Conservation (phyloP, 2,113 vertebrate species). For the Sturnira hondurensis region DNA sequence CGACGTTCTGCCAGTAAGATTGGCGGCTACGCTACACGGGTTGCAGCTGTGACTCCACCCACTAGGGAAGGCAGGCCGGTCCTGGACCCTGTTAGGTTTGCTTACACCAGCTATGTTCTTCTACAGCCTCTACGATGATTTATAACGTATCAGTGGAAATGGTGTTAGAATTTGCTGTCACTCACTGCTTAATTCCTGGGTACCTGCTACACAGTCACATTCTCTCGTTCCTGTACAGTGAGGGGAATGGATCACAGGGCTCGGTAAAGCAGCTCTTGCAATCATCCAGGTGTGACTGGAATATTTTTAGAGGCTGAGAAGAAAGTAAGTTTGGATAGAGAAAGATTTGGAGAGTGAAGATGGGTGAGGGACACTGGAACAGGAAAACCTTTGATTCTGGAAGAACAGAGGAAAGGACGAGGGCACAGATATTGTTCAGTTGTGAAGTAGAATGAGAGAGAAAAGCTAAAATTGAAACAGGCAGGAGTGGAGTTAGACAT, state of each 20-base stretch:
- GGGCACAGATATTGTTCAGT: background rate
- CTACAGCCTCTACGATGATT: background rate
- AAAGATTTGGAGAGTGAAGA: background rate
- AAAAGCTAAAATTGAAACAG: background rate
- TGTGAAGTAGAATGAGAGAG: background rate
- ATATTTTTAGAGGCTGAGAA: background rate
- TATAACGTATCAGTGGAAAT: background rate
- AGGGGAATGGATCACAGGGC: background rate
- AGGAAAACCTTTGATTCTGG: background rate
- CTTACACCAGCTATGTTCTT: background rate
- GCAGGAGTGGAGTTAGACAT: background rate
- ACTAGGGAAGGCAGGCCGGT: fast-evolving
- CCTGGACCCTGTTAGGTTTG: background rate
- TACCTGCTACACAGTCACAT: fast-evolving
- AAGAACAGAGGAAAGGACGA: background rate
- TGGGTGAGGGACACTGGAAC: background rate
- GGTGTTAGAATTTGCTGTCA: background rate
- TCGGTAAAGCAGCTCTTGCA: background rate
- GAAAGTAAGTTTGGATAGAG: background rate
- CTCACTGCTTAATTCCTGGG: background rate
- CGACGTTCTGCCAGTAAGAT: background rate
- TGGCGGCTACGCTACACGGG: fast-evolving
- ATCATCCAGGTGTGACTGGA: background rate
- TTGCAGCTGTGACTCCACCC: too few species aligned
- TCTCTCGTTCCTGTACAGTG: background rate